Evolutionary conservation across 2,113 vertebrate genomes (phyloP).

Genomic region (Coracopsis vasa): DNA sequence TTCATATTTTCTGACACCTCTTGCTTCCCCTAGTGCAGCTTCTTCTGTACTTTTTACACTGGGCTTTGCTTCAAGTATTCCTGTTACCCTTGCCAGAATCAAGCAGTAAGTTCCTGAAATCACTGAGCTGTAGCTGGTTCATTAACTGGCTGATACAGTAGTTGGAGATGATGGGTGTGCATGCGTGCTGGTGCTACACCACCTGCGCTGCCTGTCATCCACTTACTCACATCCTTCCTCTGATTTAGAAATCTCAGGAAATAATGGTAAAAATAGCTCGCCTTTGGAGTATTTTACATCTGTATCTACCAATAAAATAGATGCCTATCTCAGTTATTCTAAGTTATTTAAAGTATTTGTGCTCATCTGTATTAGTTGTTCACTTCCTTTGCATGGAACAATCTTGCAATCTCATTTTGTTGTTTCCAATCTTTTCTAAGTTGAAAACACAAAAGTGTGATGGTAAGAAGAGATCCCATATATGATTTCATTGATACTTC

Average conservation of each 20-base stretch:
- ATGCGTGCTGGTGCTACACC: neutral
- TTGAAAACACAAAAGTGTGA: neutral
- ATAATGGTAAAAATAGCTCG: neutral
- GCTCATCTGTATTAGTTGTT: neutral
- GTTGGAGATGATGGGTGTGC: neutral
- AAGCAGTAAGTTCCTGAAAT: neutral
- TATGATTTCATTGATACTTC: neutral
- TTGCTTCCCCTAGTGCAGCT: neutral
- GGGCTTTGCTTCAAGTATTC: neutral
- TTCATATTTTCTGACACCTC: neutral
- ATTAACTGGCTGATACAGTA: neutral
- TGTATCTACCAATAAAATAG: neutral
- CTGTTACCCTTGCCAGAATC: neutral
- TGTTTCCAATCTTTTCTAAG: neutral
- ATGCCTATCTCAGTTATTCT: neutral
- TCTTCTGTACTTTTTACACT: neutral
- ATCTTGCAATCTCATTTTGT: neutral
- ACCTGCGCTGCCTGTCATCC: neutral
- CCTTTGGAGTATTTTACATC: neutral
- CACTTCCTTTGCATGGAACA: neutral
- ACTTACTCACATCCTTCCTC: conserved; percentile 36
- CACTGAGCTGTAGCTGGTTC: neutral
- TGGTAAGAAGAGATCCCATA: neutral
- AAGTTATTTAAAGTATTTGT: neutral
- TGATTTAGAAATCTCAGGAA: neutral